Percentiles rank a stretch among this genome's conserved stretches.
Evolutionary conservation across 1,140 invertebrate species (phyloP).

Genomic region (Bombus balteatus): DNA sequence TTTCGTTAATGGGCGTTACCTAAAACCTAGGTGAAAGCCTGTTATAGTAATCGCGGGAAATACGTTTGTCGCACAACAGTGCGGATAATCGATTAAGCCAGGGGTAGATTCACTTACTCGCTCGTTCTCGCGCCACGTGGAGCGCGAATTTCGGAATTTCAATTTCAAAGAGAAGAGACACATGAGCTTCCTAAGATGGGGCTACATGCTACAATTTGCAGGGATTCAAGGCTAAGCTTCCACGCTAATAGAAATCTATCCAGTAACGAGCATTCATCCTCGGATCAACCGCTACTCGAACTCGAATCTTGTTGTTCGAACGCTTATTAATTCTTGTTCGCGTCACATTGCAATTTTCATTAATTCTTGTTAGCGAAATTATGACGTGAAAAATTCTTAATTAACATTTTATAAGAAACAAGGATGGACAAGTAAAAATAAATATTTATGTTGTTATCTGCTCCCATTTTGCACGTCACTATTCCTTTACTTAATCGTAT

Average conservation of each 20-base stretch:
- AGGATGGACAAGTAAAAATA: too few species aligned
- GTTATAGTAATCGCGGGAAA: constrained; percentile 58
- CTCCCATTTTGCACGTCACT: too few species aligned
- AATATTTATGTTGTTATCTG: too few species aligned
- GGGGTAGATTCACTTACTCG: constrained; percentile 58
- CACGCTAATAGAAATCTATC: constrained; percentile 7
- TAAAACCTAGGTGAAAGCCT: constrained; percentile 36
- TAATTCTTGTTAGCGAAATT: too few species aligned
- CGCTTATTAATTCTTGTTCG: too few species aligned
- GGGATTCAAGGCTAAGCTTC: constrained; percentile 54
- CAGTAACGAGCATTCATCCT: not conserved
- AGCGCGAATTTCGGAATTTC: constrained; percentile 63
- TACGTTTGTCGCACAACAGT: constrained; percentile 64
- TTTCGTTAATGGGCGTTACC: constrained; percentile 38
- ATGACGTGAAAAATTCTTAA: too few species aligned
- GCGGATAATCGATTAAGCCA: constrained; percentile 66
- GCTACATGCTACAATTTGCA: constrained; percentile 54
- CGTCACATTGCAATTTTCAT: too few species aligned
- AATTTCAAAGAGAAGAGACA: constrained; percentile 63
- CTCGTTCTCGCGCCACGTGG: constrained; percentile 25
- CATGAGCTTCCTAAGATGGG: constrained; percentile 51
- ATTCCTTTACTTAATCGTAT: too few species aligned
- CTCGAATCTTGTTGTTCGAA: not conserved
- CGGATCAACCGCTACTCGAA: not conserved
- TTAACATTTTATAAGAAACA: too few species aligned